Percentiles rank a stretch among this genome's conserved stretches.
These are phyloP conservation scores for Lophotriccus pileatus DNA, from an alignment of 2,797 vertebrate species.

Conservation along the genomic window DNA sequence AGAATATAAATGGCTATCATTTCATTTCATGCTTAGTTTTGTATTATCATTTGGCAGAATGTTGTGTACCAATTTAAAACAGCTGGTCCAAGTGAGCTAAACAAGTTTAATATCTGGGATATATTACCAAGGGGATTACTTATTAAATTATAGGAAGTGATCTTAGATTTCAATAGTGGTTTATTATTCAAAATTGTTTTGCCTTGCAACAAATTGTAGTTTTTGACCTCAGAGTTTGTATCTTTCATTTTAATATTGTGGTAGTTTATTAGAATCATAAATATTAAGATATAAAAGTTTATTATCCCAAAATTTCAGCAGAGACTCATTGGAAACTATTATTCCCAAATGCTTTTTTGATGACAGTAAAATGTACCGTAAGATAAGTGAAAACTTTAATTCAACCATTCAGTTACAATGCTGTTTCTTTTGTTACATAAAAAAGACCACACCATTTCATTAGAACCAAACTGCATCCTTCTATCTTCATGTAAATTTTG, in stretches of 20 bases:
- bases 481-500: background rate
- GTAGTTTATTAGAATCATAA: constrained; percentile 74
- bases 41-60: constrained; percentile 64
- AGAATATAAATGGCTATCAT: background rate
- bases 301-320: constrained; percentile 62
- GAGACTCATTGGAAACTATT: constrained; percentile 37
- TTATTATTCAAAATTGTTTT: constrained; percentile 72
- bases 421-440: background rate
- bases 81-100: constrained; percentile 68
- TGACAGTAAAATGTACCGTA: constrained; percentile 60
- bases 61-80: constrained; percentile 70
- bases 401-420: constrained; percentile 10
- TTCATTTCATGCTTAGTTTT: constrained; percentile 34
- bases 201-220: constrained; percentile 69
- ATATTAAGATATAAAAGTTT: constrained; percentile 70
- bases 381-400: constrained; percentile 56
- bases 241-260: constrained; percentile 69
- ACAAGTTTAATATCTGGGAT: constrained; percentile 73
- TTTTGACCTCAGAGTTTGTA: constrained; percentile 70
- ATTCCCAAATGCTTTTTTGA: constrained; percentile 57
- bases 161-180: constrained; percentile 69
- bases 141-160: constrained; percentile 72
- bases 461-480: constrained; percentile 8
- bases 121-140: constrained; percentile 70
- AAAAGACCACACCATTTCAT: constrained; percentile 1